Base-by-base conservation (phyloP, 2,797 vertebrate genomes). In the Danio tinwini region DNA sequence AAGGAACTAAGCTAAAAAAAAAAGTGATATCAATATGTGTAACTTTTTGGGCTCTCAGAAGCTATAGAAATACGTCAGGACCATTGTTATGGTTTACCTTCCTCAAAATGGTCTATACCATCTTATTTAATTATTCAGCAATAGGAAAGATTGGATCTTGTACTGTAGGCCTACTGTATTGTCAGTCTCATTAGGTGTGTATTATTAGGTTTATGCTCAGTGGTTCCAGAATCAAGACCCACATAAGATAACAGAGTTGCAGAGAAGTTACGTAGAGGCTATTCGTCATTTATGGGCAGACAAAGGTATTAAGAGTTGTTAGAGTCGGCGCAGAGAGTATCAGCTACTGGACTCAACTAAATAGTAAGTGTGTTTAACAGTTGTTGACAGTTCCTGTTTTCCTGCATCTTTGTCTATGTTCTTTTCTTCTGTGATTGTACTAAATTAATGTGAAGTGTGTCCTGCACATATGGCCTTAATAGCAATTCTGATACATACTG, bases 301-400 rank as follows among this genome's bases (percentile, higher is more conserved):
- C 70, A 55, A 86, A 0, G 93, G 94, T 16, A 70, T 95, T 37
- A 89, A 84, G 65, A 64, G 85, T 37, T 95, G 94, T 85, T 95
- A 95, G 82, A 80, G 85, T 63, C 93, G 93, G 0, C 92, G 93
- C 45, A 88, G 93, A 83, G 91, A 94, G 83, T 95, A 93, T 88
- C 94, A 95, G 67, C 91, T 95, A 5, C 88, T 94, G 83, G 94
- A 95, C 89, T 95, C 94, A 78, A 94, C 94, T 2, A 91, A 93
- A 74, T 95, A 95, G 94, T 95, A 85, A 93, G 74, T 56, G 73
- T 52, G 93, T 91, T 82, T 5, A 13, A 17, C 29, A 11, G 14
- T n/a, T n/a, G n/a, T 8, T 7, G 12, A 19, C 39, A 62, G 11
- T n/a, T 49, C 45, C 64, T 50, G 21, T n/a, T 10, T 44, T 17